Base-by-base conservation (phyloP, 2,888 invertebrate genomes). In the Sesia apiformis region DNA sequence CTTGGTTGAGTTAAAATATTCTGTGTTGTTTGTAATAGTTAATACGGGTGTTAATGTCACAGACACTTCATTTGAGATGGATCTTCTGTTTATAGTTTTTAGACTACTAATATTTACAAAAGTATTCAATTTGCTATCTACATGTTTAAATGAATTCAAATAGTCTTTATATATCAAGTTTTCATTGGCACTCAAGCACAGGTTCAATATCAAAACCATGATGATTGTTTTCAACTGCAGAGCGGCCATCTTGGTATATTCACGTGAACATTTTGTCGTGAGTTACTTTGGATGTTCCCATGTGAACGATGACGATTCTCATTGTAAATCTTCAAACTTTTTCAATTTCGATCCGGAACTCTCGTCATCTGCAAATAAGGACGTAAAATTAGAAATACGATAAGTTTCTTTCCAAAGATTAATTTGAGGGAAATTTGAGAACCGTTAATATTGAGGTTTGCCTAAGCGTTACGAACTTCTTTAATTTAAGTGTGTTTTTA, bases 101-200 rank as follows among this genome's bases (percentile, higher is more conserved):
- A 23, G 23, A 23, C 23, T 23, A 23, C 23, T 23, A 23, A 23
- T 23, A 23, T 46, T 46, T 46, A 46, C 8, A 46, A 46, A 23
- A 3, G 46, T n/a, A 46, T 46, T 46, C 23, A 46, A 8, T 46
- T 8, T 23, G n/a, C 46, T 46, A 46, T 46, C 46, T 46, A 46
- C 46, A 46, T 46, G 23, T 23, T 1, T 23, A 23, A 23, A 23
- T 46, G 46, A 8, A 4, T 46, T 46, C 23, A 46, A 46, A 8
- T 46, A 8, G 5, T 46, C 46, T 46, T 46, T 46, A 4, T 46
- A 52, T 49, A 56, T 59, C 49, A 60, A 51, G 40, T 2, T 23
- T 23, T 66, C 63, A 40, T 69, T 57, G 6, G 61, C 61, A 58
- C 62, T 63, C 0, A 67, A 53, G 56, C 61, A 63, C 4, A 71